Evolutionary conservation across 2,888 invertebrate genomes (phyloP).

Genomic region (Linnaemya tessellans): DNA sequence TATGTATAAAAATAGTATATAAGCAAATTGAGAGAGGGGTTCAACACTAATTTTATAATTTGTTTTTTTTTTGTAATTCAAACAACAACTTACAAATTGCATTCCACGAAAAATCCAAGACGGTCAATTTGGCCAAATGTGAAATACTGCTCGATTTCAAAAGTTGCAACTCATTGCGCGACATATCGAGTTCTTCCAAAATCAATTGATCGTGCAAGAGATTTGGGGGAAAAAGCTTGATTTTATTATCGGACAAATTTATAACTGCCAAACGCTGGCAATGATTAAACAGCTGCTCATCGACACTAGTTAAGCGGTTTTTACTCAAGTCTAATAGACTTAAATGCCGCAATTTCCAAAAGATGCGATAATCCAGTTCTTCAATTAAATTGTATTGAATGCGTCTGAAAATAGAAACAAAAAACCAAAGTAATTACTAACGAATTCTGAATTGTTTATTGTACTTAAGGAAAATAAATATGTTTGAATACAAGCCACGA

Average conservation of each 20-base stretch:
- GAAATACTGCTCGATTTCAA: constrained; percentile 84
- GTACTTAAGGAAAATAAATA: too few relatives aligned
- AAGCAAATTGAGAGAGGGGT: not conserved
- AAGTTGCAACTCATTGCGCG: constrained; percentile 85
- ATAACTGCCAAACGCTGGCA: constrained; percentile 81
- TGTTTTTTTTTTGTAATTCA: too few relatives aligned
- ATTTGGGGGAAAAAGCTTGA: constrained; percentile 84
- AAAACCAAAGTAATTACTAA: not conserved
- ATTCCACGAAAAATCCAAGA: constrained; percentile 87
- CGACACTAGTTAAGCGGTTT: constrained; percentile 85
- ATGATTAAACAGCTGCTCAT: constrained; percentile 85
- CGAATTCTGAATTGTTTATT: too few relatives aligned
- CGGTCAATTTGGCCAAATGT: constrained; percentile 84
- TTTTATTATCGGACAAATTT: constrained; percentile 82
- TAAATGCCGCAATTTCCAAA: constrained; percentile 85
- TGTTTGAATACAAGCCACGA: too few relatives aligned
- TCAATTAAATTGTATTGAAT: constrained; percentile 86
- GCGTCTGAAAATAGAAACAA: constrained; percentile 82
- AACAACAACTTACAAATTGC: constrained; percentile 81
- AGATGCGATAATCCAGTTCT: constrained; percentile 84
- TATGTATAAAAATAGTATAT: not conserved
- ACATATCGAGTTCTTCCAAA: constrained; percentile 87
- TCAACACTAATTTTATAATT: too few relatives aligned
- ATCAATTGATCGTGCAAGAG: constrained; percentile 84
- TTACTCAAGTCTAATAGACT: constrained; percentile 86